Conservation (phyloP, 1,140 invertebrate genomes). For the Yoshiicerus persimilis region DNA sequence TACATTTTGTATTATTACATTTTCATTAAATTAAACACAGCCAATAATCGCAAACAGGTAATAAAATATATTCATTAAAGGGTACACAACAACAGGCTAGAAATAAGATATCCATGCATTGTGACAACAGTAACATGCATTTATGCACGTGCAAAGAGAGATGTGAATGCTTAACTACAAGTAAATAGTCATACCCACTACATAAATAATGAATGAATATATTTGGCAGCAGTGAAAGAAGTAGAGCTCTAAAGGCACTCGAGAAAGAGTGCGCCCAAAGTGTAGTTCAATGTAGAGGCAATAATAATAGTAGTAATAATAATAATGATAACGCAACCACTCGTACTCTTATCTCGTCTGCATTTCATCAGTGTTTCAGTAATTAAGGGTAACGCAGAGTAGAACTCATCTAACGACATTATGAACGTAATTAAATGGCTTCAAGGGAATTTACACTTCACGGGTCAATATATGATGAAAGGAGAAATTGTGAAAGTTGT, state of each 20-base stretch:
- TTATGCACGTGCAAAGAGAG: no score
- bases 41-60: no score
- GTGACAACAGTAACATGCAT: no score
- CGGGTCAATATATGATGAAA: background rate
- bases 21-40: no score
- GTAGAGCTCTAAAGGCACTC: background rate
- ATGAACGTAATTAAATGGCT: background rate
- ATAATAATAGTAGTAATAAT: background rate
- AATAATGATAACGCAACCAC: background rate
- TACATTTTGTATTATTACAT: no score
- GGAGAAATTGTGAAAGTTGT: background rate
- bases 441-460: background rate
- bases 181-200: no score
- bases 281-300: background rate
- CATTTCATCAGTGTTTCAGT: background rate
- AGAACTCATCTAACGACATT: background rate
- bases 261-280: background rate
- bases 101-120: no score
- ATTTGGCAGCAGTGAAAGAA: background rate
- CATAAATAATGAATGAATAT: background rate
- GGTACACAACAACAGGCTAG: no score
- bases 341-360: background rate
- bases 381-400: background rate
- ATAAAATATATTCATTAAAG: no score
- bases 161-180: no score